phyloP scores from a whole-genome alignment of 2,113 vertebrate genomes.

The Mixornis gularis region DNA sequence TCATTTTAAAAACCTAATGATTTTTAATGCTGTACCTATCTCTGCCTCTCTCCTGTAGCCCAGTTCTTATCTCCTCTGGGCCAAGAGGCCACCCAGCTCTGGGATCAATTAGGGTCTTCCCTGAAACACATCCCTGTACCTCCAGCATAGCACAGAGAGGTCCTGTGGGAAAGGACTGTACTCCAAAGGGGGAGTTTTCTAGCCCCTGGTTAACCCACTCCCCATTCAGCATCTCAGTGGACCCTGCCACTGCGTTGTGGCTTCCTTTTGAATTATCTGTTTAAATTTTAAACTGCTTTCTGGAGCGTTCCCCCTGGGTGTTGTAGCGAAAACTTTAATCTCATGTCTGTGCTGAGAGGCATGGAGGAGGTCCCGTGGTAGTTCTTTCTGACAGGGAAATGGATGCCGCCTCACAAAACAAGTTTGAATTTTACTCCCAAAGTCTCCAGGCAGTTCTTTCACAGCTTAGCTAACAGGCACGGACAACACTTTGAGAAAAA shows the following conservation, averaged over 20 bases:
- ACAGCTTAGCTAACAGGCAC: background rate
- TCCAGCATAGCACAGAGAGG: background rate
- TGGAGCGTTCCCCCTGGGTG: background rate
- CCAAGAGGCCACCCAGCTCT: background rate
- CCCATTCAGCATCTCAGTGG: background rate
- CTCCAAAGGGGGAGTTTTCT: background rate
- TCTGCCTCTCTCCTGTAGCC: background rate
- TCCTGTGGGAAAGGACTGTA: background rate
- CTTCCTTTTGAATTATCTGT: conserved; percentile 31
- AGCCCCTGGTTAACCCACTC: background rate
- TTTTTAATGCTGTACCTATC: background rate
- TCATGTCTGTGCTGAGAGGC: background rate
- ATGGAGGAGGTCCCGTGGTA: background rate
- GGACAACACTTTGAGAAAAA: background rate
- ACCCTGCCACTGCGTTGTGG: background rate
- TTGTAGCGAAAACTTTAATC: conserved; percentile 49
- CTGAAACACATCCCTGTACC: background rate
- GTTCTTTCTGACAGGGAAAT: conserved; percentile 37
- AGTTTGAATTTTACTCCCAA: conserved; percentile 30
- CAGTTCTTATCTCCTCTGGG: background rate
- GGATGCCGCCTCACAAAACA: conserved; percentile 38
- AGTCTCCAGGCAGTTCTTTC: conserved; percentile 15
- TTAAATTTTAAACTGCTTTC: conserved; percentile 45
- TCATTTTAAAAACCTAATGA: background rate
- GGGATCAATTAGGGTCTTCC: background rate